These are phyloP conservation scores for Vombatus ursinus DNA, from an alignment of 2,113 vertebrate genomes.

Conservation along the genomic window DNA sequence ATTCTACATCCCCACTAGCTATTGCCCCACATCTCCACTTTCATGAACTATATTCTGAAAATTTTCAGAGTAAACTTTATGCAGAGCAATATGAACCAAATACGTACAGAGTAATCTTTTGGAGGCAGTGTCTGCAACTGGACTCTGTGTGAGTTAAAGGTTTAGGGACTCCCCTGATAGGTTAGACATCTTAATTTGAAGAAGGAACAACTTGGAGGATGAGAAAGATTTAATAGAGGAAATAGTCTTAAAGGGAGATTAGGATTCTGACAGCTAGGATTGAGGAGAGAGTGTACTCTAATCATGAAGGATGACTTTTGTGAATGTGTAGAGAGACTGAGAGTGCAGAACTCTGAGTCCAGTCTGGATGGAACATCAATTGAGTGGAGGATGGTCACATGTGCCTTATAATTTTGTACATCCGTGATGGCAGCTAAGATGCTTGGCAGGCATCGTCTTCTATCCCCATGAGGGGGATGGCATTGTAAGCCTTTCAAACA, in stretches of 20 bases:
- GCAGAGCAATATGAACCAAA: background rate
- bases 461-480: too few species aligned
- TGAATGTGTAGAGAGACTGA: too few species aligned
- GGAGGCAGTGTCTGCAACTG: background rate
- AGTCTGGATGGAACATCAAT: too few species aligned
- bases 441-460: too few species aligned
- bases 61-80: background rate
- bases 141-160: background rate
- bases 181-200: background rate
- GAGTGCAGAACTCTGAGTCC: too few species aligned
- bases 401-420: too few species aligned
- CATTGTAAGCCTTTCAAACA: too few species aligned
- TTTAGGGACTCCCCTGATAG: background rate
- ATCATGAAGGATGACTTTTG: too few species aligned
- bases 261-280: too few species aligned
- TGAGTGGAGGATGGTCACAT: too few species aligned
- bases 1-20: background rate
- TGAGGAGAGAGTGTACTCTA: too few species aligned
- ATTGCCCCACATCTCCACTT: background rate
- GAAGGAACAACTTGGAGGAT: background rate
- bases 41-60: background rate
- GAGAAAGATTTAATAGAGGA: background rate
- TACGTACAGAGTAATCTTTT: background rate
- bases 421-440: too few species aligned
- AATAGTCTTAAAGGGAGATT: background rate